Evolutionary conservation across 2,888 invertebrate genomes (phyloP), one percentile per base, ranked within the genome.

Genomic region (Napeogenes inachia): DNA sequence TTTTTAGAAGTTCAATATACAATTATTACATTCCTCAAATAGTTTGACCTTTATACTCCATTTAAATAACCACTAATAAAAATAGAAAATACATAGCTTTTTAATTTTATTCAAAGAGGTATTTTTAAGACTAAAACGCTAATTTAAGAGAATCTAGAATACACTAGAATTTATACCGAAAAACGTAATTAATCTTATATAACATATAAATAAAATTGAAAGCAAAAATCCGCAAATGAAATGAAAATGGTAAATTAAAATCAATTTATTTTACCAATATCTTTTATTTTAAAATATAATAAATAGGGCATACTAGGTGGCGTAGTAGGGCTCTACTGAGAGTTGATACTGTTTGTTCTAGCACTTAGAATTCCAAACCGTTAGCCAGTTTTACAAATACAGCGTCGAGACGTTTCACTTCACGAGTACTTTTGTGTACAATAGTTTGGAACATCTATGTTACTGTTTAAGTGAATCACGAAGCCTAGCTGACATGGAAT

Each of bases 321-420:
- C 78, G 79, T 78, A 76, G 78, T 75, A 75, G 72, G 75, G 75
- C 72, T 72, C 68, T 72, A 73, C 76, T 81, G 81, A 84, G 80
- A 84, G 85, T 84, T 81, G 81, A 81, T 85, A 81, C 79, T 86
- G 84, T 87, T 87, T 78, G 82, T 75, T 78, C 75, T 80, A 79
- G 76, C 85, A 88, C 86, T 88, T 88, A 84, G 81, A 81, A 79
- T 73, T 75, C 74, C 74, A 68, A 68, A 68, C 86, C 83, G 85
- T 84, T 85, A 85, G 79, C 75, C 77, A 79, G 82, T 82, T 84
- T 83, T 78, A 84, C 82, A 84, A 84, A 84, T 80, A 84, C 70
- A 67, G 73, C 71, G 75, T 78, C 77, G 79, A 83, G 84, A 84
- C 79, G 80, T 85, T 84, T 84, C 82, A 84, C 81, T 85, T 86